phyloP scores from a whole-genome alignment of 1,140 invertebrate species.

The Bicyclus anynana region DNA sequence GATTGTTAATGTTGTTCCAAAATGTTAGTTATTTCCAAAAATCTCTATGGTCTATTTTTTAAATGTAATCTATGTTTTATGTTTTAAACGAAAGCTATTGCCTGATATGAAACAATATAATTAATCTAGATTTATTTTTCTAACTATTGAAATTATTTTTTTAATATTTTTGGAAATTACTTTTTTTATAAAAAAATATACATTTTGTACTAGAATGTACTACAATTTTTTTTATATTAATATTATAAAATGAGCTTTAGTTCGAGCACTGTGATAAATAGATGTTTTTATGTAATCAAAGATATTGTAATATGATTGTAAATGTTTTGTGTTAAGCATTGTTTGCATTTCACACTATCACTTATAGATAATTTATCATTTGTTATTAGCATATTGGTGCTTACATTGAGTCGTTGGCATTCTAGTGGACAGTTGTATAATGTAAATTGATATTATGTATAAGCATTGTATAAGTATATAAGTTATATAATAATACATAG shows the following conservation, averaged over 20 bases:
- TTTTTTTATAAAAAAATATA: not conserved
- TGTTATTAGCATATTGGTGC: not conserved
- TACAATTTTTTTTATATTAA: constrained; percentile 6
- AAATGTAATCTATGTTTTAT: not conserved
- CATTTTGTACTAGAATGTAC: not conserved
- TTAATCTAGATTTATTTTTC: not conserved
- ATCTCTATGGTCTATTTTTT: not conserved
- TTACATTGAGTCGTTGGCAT: no score
- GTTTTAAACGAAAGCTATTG: not conserved
- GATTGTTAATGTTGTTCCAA: constrained; percentile 1
- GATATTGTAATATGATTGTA: not conserved
- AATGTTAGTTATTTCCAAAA: not conserved
- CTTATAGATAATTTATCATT: not conserved
- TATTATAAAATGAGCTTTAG: not conserved
- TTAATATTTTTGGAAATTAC: not conserved
- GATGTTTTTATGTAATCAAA: not conserved
- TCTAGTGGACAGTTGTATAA: not conserved
- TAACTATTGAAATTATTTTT: not conserved
- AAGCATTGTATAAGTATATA: no score
- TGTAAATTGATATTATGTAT: no score
- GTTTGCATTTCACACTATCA: not conserved
- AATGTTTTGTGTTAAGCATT: not conserved
- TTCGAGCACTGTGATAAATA: constrained; percentile 5
- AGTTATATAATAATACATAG: not conserved
- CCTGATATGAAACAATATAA: not conserved